A percentile compares a stretch with the other conserved stretches of the same genome.
phyloP scores from a whole-genome alignment of 2,797 vertebrate species.

The Hapalemur alaotrensis region DNA sequence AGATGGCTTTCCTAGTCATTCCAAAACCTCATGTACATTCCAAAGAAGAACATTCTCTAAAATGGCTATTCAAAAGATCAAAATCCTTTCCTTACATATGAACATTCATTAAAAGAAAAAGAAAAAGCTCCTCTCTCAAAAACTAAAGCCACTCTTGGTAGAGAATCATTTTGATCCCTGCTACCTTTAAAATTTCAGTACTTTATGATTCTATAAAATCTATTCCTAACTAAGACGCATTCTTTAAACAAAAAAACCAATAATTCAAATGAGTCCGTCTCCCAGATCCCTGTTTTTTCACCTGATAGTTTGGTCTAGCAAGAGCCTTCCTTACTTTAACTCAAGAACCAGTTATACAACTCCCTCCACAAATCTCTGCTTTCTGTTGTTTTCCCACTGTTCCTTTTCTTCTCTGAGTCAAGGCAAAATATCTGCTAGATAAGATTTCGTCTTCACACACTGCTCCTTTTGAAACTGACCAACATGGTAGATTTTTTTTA shows the following conservation, averaged over 20 bases:
- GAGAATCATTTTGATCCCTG: neutral
- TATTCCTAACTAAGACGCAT: neutral
- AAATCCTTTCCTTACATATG: conserved; percentile 34
- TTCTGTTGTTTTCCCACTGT: neutral
- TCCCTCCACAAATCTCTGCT: neutral
- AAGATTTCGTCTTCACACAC: neutral
- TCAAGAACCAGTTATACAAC: neutral
- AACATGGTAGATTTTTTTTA: neutral
- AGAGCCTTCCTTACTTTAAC: neutral
- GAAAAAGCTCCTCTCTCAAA: neutral
- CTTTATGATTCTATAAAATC: conserved; percentile 29
- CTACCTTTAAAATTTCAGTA: conserved; percentile 30
- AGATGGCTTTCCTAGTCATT: conserved; percentile 23
- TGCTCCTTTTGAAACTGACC: conserved; percentile 24
- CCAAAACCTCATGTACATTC: neutral
- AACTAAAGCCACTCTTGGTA: neutral
- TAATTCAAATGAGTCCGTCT: neutral
- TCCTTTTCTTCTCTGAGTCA: neutral
- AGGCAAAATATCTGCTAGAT: neutral
- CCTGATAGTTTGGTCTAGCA: neutral
- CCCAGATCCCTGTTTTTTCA: neutral
- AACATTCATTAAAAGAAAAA: conserved; percentile 48
- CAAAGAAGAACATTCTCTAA: conserved; percentile 1
- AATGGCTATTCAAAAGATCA: neutral
- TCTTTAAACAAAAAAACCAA: neutral